Evolutionary conservation across 2,888 invertebrate species (phyloP).

Genomic region (Trachelus tabidus): DNA sequence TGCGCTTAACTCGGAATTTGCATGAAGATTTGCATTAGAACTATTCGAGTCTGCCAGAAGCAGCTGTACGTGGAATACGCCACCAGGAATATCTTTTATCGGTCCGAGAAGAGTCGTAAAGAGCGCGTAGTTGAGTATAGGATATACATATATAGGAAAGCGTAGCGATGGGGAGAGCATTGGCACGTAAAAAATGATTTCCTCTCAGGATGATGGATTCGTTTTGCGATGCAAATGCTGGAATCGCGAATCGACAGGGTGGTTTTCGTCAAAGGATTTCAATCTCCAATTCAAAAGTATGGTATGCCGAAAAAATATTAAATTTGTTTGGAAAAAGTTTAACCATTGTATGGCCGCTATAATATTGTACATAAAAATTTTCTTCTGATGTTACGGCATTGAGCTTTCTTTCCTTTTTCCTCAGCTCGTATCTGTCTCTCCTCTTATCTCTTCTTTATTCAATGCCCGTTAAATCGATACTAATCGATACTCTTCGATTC

Average conservation of each 20-base stretch:
- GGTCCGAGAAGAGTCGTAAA: background rate
- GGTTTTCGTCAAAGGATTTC: background rate
- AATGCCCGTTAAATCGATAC: background rate
- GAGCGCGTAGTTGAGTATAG: background rate
- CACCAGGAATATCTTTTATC: background rate
- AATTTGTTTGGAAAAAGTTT: background rate
- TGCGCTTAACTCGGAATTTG: background rate
- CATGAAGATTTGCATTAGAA: background rate
- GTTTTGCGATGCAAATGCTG: background rate
- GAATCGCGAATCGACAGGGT: background rate
- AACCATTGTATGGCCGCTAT: background rate
- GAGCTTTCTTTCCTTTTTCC: background rate
- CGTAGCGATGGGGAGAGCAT: background rate
- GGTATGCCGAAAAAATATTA: background rate
- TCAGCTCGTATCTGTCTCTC: background rate
- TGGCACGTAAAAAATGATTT: background rate
- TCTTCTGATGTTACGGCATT: background rate
- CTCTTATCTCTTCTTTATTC: background rate
- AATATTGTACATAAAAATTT: background rate
- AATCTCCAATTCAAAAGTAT: background rate
- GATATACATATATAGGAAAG: background rate
- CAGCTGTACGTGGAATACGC: background rate
- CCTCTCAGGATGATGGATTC: background rate
- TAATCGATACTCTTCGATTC: background rate
- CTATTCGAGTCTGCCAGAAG: background rate